These are phyloP conservation scores for Heliconius eleuchia DNA, from an alignment of 1,140 invertebrate species.

Conservation along the genomic window DNA sequence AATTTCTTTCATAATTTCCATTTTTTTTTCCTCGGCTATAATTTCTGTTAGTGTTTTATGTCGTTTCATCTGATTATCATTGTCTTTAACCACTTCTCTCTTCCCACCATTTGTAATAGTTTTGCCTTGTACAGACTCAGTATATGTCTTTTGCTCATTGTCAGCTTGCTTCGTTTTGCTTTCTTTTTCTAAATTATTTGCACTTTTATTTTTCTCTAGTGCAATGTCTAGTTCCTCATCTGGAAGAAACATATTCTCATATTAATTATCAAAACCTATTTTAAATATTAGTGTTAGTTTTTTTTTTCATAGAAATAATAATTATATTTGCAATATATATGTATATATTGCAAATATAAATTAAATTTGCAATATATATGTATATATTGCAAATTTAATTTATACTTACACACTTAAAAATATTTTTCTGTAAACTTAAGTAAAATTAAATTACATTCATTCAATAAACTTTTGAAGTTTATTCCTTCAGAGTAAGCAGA, in stretches of 20 bases:
- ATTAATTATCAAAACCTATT: background rate
- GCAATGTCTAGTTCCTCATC: conserved; percentile 68
- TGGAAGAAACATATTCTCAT: conserved; percentile 44
- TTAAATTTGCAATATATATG: too few species aligned
- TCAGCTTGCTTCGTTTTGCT: background rate
- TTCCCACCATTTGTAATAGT: conserved; percentile 4
- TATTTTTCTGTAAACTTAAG: background rate
- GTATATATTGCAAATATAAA: too few species aligned
- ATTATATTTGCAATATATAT: too few species aligned
- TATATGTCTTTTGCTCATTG: conserved; percentile 4
- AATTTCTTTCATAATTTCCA: conserved; percentile 73
- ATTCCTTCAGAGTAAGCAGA: too few species aligned
- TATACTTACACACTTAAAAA: too few species aligned
- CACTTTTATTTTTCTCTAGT: conserved; percentile 28
- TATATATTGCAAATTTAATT: background rate
- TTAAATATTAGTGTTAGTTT: background rate
- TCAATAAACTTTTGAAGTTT: background rate
- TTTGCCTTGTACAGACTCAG: background rate
- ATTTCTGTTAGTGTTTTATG: conserved; percentile 65
- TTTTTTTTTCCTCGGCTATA: conserved; percentile 71
- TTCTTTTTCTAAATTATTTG: conserved; percentile 25
- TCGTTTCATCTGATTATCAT: conserved; percentile 46
- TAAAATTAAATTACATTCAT: background rate
- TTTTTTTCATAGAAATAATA: too few species aligned
- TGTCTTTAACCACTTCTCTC: conserved; percentile 19